Percentiles rank a stretch among this genome's conserved stretches.
phyloP scores from a whole-genome alignment of 1,140 invertebrate species.

The Halesus radiatus region DNA sequence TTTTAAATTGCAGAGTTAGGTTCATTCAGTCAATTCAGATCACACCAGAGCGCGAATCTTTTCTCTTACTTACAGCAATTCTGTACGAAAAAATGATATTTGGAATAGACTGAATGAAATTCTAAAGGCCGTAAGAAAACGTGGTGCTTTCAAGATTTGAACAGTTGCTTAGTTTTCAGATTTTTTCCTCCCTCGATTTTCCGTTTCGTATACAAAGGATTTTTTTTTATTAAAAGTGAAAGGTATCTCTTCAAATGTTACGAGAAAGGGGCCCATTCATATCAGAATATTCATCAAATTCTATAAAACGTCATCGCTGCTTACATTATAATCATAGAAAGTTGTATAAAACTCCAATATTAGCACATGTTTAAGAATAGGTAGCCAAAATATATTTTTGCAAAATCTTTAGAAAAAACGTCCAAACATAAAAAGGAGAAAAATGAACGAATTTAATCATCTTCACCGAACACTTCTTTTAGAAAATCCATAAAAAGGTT shows the following conservation, averaged over 20 bases:
- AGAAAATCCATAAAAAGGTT: background rate
- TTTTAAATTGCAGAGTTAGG: too few relatives aligned
- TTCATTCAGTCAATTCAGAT: too few relatives aligned
- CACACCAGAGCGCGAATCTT: background rate
- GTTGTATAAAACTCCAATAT: background rate
- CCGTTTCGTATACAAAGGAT: conserved; percentile 20
- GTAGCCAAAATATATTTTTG: background rate
- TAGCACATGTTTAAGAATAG: background rate
- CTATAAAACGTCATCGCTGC: background rate
- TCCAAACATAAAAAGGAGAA: background rate
- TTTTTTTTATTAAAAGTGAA: conserved; percentile 40
- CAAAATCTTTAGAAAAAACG: background rate
- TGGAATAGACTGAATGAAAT: conserved; percentile 1
- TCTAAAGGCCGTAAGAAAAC: conserved; percentile 3
- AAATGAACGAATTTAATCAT: background rate
- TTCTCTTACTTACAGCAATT: conserved; percentile 4
- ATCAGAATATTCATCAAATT: conserved; percentile 20
- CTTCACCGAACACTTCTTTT: background rate
- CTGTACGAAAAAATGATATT: conserved; percentile 18
- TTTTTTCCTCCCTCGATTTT: conserved; percentile 20
- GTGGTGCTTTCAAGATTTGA: conserved; percentile 12
- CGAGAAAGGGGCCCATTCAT: conserved; percentile 7
- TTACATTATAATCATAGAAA: background rate
- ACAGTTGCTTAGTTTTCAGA: conserved; percentile 31
- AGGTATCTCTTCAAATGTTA: conserved; percentile 32